phyloP scores from a whole-genome alignment of 1,140 invertebrate species.

The Ceratina japonica region DNA sequence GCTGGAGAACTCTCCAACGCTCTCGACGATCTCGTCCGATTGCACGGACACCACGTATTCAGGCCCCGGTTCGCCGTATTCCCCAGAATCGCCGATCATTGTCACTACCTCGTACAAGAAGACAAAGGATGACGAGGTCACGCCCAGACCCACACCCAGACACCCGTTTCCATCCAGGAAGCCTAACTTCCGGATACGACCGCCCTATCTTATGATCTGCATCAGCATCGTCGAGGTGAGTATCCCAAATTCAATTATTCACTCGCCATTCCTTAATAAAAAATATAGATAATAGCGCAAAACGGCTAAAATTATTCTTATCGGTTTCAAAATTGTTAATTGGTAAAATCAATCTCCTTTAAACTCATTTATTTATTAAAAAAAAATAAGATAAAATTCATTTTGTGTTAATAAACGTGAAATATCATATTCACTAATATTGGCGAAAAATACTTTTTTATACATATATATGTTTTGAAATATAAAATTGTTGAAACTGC shows the following conservation, averaged over 20 bases:
- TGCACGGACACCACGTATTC: conserved; percentile 70
- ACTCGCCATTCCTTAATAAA: background rate
- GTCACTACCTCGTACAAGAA: conserved; percentile 69
- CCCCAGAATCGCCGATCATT: conserved; percentile 63
- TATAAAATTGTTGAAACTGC: too few species aligned
- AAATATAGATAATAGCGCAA: background rate
- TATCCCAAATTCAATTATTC: background rate
- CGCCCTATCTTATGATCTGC: conserved; percentile 78
- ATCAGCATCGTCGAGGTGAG: conserved; percentile 76
- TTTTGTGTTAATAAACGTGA: too few species aligned
- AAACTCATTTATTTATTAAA: too few species aligned
- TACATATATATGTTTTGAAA: too few species aligned
- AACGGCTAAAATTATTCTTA: background rate
- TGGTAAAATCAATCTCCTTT: too few species aligned
- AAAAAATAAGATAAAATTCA: too few species aligned
- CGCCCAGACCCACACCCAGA: conserved; percentile 66
- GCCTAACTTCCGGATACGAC: conserved; percentile 76
- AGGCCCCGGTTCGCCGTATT: conserved; percentile 64
- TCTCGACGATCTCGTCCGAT: conserved; percentile 74
- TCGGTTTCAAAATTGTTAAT: background rate
- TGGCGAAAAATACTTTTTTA: too few species aligned
- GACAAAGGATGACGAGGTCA: conserved; percentile 66
- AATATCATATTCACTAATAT: too few species aligned
- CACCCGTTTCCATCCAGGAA: conserved; percentile 67
- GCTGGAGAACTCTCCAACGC: conserved; percentile 73